These are phyloP conservation scores for Calyptommatus sinebrachiatus DNA, from an alignment of 2,113 vertebrate species.

Conservation along the genomic window DNA sequence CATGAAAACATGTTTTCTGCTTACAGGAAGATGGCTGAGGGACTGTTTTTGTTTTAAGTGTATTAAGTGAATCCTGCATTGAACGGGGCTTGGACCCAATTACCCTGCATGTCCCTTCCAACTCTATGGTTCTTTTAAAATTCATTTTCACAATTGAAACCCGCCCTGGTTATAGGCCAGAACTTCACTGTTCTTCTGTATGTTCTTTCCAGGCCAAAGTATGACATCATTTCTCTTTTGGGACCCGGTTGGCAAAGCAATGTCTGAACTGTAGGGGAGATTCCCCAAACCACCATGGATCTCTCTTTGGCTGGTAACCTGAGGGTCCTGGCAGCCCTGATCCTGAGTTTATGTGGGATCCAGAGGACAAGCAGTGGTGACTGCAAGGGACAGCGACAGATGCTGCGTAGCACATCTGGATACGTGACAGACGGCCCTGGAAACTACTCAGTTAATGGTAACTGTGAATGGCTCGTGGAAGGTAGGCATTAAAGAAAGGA, in stretches of 20 bases:
- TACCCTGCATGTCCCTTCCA: too few relatives aligned
- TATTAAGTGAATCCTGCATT: too few relatives aligned
- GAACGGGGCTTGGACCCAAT: too few relatives aligned
- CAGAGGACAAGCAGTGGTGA: conserved; percentile 73
- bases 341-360: conserved; percentile 53
- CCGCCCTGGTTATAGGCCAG: not conserved
- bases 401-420: conserved; percentile 79
- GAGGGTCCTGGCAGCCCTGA: conserved; percentile 47
- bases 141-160: too few relatives aligned
- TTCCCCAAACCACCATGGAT: not conserved
- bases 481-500: conserved; percentile 67
- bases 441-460: conserved; percentile 93
- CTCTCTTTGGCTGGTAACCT: not conserved
- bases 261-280: not conserved
- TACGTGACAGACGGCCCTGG: conserved; percentile 89
- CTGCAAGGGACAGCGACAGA: conserved; percentile 88
- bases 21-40: too few relatives aligned
- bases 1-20: too few relatives aligned
- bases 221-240: not conserved
- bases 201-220: not conserved
- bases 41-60: too few relatives aligned
- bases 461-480: conserved; percentile 94
- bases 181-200: not conserved
- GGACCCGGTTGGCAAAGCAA: not conserved
- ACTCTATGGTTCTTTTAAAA: too few relatives aligned